phyloP scores from a whole-genome alignment of 2,888 invertebrate genomes.

The Habroteleia sp. region DNA sequence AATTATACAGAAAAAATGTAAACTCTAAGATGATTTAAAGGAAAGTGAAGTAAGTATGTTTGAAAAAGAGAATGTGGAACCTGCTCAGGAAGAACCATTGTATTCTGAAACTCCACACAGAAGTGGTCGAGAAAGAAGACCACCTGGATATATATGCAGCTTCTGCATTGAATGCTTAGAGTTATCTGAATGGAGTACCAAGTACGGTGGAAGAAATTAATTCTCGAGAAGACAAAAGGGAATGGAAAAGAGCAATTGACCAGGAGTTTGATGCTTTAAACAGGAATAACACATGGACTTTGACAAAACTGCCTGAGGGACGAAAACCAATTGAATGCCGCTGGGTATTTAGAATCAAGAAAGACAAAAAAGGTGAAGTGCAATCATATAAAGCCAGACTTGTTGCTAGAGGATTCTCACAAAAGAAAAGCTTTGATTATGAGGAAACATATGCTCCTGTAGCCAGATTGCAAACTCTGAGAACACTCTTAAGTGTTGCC shows the following conservation, averaged over 20 bases:
- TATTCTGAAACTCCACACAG: constrained; percentile 1
- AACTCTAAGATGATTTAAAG: neutral
- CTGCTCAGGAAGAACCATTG: neutral
- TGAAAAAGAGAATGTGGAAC: neutral
- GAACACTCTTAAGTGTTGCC: neutral
- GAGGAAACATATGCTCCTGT: constrained; percentile 71
- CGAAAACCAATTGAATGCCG: constrained; percentile 6
- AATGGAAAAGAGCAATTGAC: neutral
- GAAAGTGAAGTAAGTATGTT: neutral
- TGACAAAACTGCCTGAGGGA: neutral
- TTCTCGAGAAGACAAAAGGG: neutral
- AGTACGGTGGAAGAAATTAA: neutral
- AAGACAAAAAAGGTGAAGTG: neutral
- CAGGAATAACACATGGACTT: constrained; percentile 1
- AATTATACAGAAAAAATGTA: neutral
- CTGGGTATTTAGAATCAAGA: neutral
- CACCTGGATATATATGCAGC: neutral
- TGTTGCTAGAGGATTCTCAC: constrained; percentile 67
- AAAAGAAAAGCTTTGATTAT: constrained; percentile 67
- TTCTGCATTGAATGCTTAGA: neutral
- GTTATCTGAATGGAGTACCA: neutral
- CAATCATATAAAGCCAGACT: constrained; percentile 67
- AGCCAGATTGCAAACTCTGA: constrained; percentile 37
- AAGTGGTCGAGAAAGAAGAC: neutral
- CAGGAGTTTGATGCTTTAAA: neutral